Conservation (phyloP, 2,888 invertebrate genomes). For the Xiphydria camelus region DNA sequence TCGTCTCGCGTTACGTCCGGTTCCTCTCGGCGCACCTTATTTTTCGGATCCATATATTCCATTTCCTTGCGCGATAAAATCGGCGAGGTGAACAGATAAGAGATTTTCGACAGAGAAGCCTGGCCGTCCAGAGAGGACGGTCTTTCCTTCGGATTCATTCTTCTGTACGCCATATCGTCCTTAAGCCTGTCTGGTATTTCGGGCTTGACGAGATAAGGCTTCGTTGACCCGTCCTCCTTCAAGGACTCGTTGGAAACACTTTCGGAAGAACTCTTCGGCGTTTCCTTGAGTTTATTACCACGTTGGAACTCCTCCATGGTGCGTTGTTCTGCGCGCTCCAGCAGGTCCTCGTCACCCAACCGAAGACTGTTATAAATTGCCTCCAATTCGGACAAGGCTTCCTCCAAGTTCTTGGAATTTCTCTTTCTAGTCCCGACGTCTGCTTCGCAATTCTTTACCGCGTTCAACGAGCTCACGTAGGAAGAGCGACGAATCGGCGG, state of each 20-base stretch:
- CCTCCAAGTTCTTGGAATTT: slow-evolving; percentile 81
- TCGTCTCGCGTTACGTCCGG: slow-evolving; percentile 85
- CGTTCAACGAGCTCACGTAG: not conserved
- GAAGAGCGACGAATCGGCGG: slow-evolving; percentile 2
- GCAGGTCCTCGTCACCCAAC: slow-evolving; percentile 79
- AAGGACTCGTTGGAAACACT: slow-evolving; percentile 33
- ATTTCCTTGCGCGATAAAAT: slow-evolving; percentile 56
- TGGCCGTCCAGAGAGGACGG: slow-evolving; percentile 52
- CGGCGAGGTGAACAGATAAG: slow-evolving; percentile 74
- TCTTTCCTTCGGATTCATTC: slow-evolving; percentile 67
- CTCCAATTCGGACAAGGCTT: slow-evolving; percentile 86
- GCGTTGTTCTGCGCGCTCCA: slow-evolving; percentile 78
- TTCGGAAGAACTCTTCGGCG: slow-evolving; percentile 27
- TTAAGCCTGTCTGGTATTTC: slow-evolving; percentile 68
- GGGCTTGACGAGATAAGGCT: slow-evolving; percentile 32
- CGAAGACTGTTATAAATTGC: slow-evolving; percentile 87
- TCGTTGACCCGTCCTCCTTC: slow-evolving; percentile 33
- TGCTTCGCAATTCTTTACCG: not conserved
- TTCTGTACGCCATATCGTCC: slow-evolving; percentile 82
- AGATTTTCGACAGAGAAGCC: slow-evolving; percentile 61
- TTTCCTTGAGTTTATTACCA: slow-evolving; percentile 42
- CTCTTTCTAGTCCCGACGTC: slow-evolving; percentile 61
- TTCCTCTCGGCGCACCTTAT: slow-evolving; percentile 60
- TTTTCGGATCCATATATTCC: slow-evolving; percentile 34
- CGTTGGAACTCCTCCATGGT: slow-evolving; percentile 64